phyloP scores from a whole-genome alignment of 2,113 vertebrate species.

The Gila orcuttii region DNA sequence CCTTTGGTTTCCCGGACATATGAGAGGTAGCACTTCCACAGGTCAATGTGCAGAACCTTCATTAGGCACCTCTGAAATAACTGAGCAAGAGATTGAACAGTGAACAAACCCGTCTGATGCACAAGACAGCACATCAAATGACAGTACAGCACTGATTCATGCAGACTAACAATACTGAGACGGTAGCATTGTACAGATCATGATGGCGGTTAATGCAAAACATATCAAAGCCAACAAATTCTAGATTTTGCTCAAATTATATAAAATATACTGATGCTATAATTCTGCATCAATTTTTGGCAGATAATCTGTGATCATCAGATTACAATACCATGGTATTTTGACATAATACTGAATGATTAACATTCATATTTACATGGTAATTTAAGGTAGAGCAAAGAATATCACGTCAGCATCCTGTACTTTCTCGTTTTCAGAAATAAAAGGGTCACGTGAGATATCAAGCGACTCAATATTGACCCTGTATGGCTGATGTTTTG shows the following conservation, averaged over 20 bases:
- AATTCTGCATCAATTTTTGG: background rate
- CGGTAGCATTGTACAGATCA: background rate
- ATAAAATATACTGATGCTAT: background rate
- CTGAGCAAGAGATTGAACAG: slow-evolving; percentile 69
- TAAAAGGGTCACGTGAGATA: background rate
- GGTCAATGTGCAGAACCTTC: slow-evolving; percentile 99
- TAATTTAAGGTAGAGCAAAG: background rate
- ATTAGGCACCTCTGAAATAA: slow-evolving; percentile 99
- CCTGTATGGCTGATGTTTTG: background rate
- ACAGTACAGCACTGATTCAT: background rate
- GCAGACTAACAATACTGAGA: background rate
- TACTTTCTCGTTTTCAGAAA: background rate
- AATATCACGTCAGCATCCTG: background rate
- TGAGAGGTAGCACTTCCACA: slow-evolving; percentile 99
- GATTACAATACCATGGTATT: background rate
- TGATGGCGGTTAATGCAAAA: background rate
- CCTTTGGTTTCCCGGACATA: slow-evolving; percentile 99
- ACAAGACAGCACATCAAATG: background rate
- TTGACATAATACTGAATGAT: background rate
- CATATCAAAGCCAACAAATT: background rate
- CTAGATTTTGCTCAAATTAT: background rate
- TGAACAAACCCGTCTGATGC: background rate
- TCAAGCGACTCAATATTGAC: background rate
- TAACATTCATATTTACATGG: background rate
- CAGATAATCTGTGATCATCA: too few relatives aligned